phyloP scores from a whole-genome alignment of 2,888 invertebrate genomes.

The Sphecodes monilicornis region DNA sequence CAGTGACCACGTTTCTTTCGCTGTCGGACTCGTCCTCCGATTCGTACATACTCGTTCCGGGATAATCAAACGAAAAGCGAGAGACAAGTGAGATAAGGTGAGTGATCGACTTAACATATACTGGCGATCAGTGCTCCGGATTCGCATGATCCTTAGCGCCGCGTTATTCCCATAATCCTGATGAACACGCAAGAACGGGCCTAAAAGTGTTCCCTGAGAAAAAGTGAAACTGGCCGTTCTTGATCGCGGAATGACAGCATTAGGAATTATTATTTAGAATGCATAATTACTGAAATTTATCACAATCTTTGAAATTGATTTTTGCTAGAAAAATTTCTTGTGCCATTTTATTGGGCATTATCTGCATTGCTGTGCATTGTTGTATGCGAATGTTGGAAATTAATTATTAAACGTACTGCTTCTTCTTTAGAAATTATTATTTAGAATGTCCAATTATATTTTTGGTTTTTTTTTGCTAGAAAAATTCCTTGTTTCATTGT shows the following conservation, averaged over 20 bases:
- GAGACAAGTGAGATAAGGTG: constrained; percentile 67
- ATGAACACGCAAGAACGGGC: neutral
- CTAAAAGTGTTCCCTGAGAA: neutral
- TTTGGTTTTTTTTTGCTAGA: no score
- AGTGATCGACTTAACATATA: constrained; percentile 43
- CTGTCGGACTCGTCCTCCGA: constrained; percentile 51
- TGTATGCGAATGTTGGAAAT: neutral
- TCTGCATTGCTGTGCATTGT: neutral
- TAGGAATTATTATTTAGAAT: neutral
- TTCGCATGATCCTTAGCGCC: neutral
- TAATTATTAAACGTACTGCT: no score
- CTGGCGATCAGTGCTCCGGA: neutral
- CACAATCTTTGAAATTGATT: neutral
- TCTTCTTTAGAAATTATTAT: no score
- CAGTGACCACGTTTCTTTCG: constrained; percentile 76
- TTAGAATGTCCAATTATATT: no score
- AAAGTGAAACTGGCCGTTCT: neutral
- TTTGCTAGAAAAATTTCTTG: neutral
- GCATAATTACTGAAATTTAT: neutral
- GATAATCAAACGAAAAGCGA: neutral
- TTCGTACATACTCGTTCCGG: constrained; percentile 3
- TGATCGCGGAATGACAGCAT: neutral
- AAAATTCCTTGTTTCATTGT: neutral
- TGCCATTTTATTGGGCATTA: neutral
- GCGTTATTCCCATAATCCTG: neutral